phyloP scores from a whole-genome alignment of 2,888 invertebrate genomes.

The Magallana nippona region DNA sequence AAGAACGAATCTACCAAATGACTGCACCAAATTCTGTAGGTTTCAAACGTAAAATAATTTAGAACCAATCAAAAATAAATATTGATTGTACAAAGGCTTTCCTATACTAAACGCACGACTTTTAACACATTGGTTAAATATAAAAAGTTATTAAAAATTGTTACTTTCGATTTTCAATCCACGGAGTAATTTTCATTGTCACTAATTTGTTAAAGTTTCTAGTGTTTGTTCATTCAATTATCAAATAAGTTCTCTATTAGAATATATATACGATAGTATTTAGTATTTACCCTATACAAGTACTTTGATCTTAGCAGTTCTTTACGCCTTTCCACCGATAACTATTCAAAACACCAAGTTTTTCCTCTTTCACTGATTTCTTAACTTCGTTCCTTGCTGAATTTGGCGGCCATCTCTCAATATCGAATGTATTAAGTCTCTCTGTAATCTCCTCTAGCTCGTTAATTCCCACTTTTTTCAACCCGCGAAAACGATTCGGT shows the following conservation, averaged over 20 bases:
- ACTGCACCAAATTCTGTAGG: too few species aligned
- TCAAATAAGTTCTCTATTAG: background rate
- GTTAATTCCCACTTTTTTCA: slow-evolving; percentile 34
- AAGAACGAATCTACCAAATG: too few species aligned
- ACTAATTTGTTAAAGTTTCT: background rate
- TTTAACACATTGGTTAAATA: too few species aligned
- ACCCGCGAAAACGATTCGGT: slow-evolving; percentile 40
- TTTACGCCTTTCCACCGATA: slow-evolving; percentile 27
- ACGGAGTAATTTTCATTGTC: background rate
- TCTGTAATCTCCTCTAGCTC: slow-evolving; percentile 40
- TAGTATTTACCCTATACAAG: background rate
- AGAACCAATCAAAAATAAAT: too few species aligned
- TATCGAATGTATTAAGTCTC: slow-evolving; percentile 33
- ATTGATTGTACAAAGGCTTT: too few species aligned
- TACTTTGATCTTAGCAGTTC: slow-evolving; percentile 14
- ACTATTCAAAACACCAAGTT: slow-evolving; percentile 35
- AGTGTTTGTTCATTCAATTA: background rate
- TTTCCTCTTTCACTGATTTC: background rate
- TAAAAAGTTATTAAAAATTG: too few species aligned
- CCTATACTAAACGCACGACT: too few species aligned
- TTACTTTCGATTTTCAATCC: too few species aligned
- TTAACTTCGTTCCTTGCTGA: slow-evolving; percentile 13
- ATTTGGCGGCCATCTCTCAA: slow-evolving; percentile 44
- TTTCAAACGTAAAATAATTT: too few species aligned
- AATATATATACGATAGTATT: too few species aligned